Evolutionary conservation across 2,113 vertebrate species (phyloP).

Genomic region (Epinephelus cyanopodus): DNA sequence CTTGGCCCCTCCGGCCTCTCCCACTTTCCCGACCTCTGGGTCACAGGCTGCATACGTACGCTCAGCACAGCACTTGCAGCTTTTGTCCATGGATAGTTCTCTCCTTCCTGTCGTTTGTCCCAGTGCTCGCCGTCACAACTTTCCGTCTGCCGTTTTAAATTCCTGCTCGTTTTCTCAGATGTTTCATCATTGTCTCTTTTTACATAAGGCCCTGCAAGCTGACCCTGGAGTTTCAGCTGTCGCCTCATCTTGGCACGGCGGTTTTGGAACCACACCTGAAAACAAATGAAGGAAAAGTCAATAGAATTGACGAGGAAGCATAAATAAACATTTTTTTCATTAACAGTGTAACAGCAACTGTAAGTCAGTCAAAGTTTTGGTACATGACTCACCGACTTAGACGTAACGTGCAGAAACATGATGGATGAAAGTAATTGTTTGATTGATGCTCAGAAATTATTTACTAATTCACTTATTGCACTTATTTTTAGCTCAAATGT

Average conservation of each 20-base stretch:
- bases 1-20: constrained; percentile 61
- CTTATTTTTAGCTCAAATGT: too few species aligned
- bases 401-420: too few species aligned
- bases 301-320: background rate
- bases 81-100: constrained; percentile 69
- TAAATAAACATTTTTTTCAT: background rate
- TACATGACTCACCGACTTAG: too few species aligned
- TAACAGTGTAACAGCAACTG: background rate
- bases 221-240: constrained; percentile 86
- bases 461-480: too few species aligned
- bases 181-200: constrained; percentile 60
- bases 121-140: constrained; percentile 63
- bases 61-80: constrained; percentile 1
- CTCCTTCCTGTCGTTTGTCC: constrained; percentile 70
- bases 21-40: constrained; percentile 56
- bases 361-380: too few species aligned
- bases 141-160: constrained; percentile 59
- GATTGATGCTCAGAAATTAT: too few species aligned
- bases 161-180: constrained; percentile 7
- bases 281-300: background rate
- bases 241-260: constrained; percentile 89
- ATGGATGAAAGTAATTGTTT: too few species aligned
- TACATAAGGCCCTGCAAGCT: constrained; percentile 39
- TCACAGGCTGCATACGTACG: constrained; percentile 14
- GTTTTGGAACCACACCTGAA: constrained; percentile 91